Evolutionary conservation across 2,888 invertebrate species (phyloP).

Genomic region (Harmothoe impar): DNA sequence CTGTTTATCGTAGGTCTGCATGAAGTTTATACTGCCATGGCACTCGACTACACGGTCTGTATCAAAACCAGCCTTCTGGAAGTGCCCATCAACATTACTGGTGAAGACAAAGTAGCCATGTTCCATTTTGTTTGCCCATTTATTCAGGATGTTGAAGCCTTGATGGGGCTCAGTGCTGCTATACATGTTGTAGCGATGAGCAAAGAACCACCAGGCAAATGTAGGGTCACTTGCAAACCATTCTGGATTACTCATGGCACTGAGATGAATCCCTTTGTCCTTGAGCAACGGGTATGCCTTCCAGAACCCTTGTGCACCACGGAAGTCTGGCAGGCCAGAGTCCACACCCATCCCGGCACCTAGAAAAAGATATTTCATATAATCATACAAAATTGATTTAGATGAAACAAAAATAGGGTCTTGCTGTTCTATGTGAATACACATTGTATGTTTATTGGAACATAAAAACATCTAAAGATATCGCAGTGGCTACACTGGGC

Average conservation of each 20-base stretch:
- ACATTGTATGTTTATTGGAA: too few species aligned
- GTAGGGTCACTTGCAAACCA: slow-evolving; percentile 69
- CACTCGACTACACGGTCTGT: slow-evolving; percentile 67
- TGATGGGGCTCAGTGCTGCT: slow-evolving; percentile 67
- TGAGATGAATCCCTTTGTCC: slow-evolving; percentile 64
- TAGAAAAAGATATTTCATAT: not conserved
- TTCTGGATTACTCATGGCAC: slow-evolving; percentile 69
- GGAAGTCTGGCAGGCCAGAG: slow-evolving; percentile 70
- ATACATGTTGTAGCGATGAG: slow-evolving; percentile 69
- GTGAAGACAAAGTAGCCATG: slow-evolving; percentile 69
- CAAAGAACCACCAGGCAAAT: slow-evolving; percentile 71
- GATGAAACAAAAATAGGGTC: too few species aligned
- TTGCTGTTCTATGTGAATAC: too few species aligned
- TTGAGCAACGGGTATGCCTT: slow-evolving; percentile 69
- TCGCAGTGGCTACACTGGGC: too few species aligned
- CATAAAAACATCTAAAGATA: too few species aligned
- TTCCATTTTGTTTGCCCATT: slow-evolving; percentile 66
- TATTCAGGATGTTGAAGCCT: slow-evolving; percentile 68
- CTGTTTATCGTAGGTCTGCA: slow-evolving; percentile 64
- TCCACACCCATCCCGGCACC: slow-evolving; percentile 70
- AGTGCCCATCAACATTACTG: slow-evolving; percentile 72
- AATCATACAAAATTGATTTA: not conserved
- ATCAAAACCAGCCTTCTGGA: slow-evolving; percentile 70
- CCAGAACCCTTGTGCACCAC: slow-evolving; percentile 70
- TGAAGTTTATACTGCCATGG: slow-evolving; percentile 69